A percentile compares a stretch with the other conserved stretches of the same genome.
phyloP scores from a whole-genome alignment of 2,797 vertebrate genomes.

The Poeciliopsis infans region DNA sequence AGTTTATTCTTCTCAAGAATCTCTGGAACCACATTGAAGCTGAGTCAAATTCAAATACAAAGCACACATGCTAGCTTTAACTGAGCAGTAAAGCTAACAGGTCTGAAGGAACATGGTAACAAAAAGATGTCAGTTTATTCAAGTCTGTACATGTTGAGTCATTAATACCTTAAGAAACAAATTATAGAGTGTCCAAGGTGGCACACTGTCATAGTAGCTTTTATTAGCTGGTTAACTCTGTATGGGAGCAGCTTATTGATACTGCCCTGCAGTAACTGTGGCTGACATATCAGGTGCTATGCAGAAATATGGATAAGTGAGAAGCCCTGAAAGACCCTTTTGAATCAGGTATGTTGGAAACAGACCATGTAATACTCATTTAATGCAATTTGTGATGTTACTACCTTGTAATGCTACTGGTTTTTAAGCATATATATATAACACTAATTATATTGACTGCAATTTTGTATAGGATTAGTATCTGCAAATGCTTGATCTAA shows the following conservation, averaged over 20 bases:
- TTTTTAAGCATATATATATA: background rate
- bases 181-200: background rate
- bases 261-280: background rate
- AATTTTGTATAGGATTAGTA: background rate
- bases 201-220: background rate
- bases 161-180: background rate
- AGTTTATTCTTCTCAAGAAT: background rate
- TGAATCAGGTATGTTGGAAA: background rate
- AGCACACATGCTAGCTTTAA: background rate
- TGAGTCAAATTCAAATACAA: background rate
- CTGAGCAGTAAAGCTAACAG: background rate
- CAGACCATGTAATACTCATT: background rate
- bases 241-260: background rate
- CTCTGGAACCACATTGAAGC: background rate
- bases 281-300: background rate
- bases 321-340: background rate
- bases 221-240: background rate
- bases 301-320: background rate
- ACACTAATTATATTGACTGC: background rate
- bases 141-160: background rate
- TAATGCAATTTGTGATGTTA: background rate
- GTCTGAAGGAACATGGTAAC: background rate
- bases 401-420: background rate
- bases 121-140: background rate
- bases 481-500: background rate